Conservation (phyloP, 1,140 invertebrate species). For the Euglossa dilemma region DNA sequence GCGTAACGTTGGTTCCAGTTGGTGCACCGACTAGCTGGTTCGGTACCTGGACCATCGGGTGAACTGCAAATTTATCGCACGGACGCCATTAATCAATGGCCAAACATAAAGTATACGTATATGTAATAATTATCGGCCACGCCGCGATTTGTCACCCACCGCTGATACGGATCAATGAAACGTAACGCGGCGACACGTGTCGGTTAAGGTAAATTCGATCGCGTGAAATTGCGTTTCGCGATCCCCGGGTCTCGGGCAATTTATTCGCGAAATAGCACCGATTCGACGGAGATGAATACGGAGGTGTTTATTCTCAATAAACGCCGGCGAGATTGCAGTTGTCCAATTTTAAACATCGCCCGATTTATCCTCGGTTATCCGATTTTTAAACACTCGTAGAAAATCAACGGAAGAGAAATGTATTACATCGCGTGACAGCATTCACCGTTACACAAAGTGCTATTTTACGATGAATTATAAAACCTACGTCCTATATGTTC, state of each 20-base stretch:
- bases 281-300: no score
- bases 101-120: slow-evolving; percentile 47
- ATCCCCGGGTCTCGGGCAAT: background rate
- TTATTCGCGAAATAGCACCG: background rate
- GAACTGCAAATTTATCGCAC: slow-evolving; percentile 85
- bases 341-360: no score
- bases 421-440: no score
- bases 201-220: slow-evolving; percentile 34
- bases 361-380: no score
- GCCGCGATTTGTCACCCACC: slow-evolving; percentile 35
- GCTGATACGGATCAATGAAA: slow-evolving; percentile 27
- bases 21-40: slow-evolving; percentile 93
- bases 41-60: slow-evolving; percentile 91
- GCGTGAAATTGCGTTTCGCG: background rate
- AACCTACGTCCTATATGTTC: no score
- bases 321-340: no score
- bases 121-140: slow-evolving; percentile 48
- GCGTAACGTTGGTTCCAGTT: slow-evolving; percentile 89
- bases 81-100: slow-evolving; percentile 57
- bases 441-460: no score
- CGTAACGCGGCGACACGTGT: slow-evolving; percentile 6
- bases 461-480: no score
- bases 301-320: no score
- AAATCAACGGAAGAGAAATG: no score
- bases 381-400: no score